Evolutionary conservation across 2,113 vertebrate species (phyloP).

Genomic region (Antennarius striatus): DNA sequence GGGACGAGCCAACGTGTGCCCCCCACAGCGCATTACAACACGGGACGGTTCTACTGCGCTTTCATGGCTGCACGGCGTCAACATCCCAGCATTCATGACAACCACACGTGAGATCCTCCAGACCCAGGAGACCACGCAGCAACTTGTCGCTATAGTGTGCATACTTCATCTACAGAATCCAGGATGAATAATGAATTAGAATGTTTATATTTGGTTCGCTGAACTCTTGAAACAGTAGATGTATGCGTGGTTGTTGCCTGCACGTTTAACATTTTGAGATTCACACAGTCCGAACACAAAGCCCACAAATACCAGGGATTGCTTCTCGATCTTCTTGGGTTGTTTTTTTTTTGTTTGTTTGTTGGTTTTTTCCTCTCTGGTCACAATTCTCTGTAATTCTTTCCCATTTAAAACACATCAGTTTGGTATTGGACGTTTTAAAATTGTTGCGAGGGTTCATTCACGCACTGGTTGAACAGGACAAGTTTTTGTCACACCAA

Average conservation of each 20-base stretch:
- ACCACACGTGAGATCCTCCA: constrained; percentile 46
- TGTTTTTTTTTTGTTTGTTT: too few relatives aligned
- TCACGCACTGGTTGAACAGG: too few relatives aligned
- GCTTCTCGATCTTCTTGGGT: too few relatives aligned
- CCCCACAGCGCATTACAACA: neutral
- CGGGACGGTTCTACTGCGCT: constrained; percentile 5
- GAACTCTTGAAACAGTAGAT: neutral
- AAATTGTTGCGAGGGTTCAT: too few relatives aligned
- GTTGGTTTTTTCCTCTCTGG: too few relatives aligned
- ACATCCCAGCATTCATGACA: constrained; percentile 21
- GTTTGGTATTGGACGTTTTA: too few relatives aligned
- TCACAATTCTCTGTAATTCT: too few relatives aligned
- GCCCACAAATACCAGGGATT: neutral
- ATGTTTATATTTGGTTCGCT: neutral
- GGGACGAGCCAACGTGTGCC: constrained; percentile 6
- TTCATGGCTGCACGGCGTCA: constrained; percentile 15
- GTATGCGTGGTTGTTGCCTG: neutral
- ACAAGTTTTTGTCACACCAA: too few relatives aligned
- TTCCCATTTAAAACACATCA: too few relatives aligned
- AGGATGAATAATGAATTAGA: neutral
- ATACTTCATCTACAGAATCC: neutral
- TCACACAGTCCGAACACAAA: neutral
- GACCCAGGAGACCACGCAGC: constrained; percentile 1
- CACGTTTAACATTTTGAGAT: neutral
- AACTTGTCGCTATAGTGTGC: neutral